phyloP scores from a whole-genome alignment of 2,888 invertebrate species.

The Syrphus vitripennis region DNA sequence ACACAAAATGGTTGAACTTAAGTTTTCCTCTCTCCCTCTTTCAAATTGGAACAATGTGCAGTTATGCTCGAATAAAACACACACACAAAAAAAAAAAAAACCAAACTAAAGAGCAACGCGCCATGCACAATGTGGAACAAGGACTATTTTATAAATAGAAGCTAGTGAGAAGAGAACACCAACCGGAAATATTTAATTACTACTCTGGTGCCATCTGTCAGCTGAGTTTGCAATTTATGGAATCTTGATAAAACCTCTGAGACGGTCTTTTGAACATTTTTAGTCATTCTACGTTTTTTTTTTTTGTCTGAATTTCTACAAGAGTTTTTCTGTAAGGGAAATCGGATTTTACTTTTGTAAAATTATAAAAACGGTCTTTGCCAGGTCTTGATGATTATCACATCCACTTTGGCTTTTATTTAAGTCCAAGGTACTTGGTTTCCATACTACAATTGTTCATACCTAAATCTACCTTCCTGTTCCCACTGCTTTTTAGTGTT shows the following conservation, averaged over 20 bases:
- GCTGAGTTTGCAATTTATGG: slow-evolving; percentile 72
- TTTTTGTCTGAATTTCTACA: not conserved
- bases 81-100: not conserved
- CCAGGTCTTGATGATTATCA: slow-evolving; percentile 50
- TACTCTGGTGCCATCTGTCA: slow-evolving; percentile 74
- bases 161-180: slow-evolving; percentile 53
- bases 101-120: slow-evolving; percentile 14
- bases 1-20: slow-evolving; percentile 43
- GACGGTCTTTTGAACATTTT: slow-evolving; percentile 51
- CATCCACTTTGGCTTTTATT: slow-evolving; percentile 40
- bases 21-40: slow-evolving; percentile 48
- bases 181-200: slow-evolving; percentile 74
- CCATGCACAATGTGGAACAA: slow-evolving; percentile 52
- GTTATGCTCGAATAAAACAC: not conserved
- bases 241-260: slow-evolving; percentile 70
- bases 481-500: slow-evolving; percentile 1
- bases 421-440: slow-evolving; percentile 17
- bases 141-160: slow-evolving; percentile 36
- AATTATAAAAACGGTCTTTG: slow-evolving; percentile 10
- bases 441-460: not conserved
- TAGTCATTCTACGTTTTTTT: not conserved
- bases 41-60: slow-evolving; percentile 68
- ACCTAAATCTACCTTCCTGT: not conserved
- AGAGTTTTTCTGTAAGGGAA: not conserved
- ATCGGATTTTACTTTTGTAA: slow-evolving; percentile 45